Evolutionary conservation across 2,888 invertebrate genomes (phyloP).

Genomic region (Rhagium mordax): DNA sequence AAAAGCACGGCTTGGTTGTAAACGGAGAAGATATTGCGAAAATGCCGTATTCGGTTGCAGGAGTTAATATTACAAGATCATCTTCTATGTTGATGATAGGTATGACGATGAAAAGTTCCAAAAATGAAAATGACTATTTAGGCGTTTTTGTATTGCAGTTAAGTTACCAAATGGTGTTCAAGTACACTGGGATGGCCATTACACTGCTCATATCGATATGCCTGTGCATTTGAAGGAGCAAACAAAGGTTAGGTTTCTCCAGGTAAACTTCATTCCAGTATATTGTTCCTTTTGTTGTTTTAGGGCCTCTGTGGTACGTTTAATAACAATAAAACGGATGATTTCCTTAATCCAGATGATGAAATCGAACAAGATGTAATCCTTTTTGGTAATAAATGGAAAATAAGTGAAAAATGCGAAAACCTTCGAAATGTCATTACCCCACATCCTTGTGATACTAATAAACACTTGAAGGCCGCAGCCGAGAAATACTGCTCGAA

Average conservation of each 20-base stretch:
- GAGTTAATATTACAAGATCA: slow-evolving; percentile 79
- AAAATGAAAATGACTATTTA: not conserved
- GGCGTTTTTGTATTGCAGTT: slow-evolving; percentile 70
- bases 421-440: slow-evolving; percentile 75
- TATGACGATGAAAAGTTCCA: slow-evolving; percentile 55
- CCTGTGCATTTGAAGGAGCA: slow-evolving; percentile 80
- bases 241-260: slow-evolving; percentile 69
- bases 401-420: slow-evolving; percentile 82
- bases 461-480: slow-evolving; percentile 78
- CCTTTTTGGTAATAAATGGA: slow-evolving; percentile 94
- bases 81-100: slow-evolving; percentile 85
- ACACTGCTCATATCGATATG: slow-evolving; percentile 87
- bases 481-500: slow-evolving; percentile 83
- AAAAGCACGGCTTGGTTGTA: slow-evolving; percentile 79
- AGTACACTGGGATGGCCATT: slow-evolving; percentile 92
- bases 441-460: slow-evolving; percentile 81
- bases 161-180: slow-evolving; percentile 80
- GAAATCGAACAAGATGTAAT: slow-evolving; percentile 85
- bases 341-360: slow-evolving; percentile 89
- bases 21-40: slow-evolving; percentile 79
- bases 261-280: no score
- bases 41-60: slow-evolving; percentile 77
- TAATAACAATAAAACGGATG: slow-evolving; percentile 89
- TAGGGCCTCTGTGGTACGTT: slow-evolving; percentile 94
- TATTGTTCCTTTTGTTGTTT: slow-evolving; percentile 26